These are phyloP conservation scores for Syritta pipiens DNA, from an alignment of 2,888 invertebrate species.

Conservation along the genomic window DNA sequence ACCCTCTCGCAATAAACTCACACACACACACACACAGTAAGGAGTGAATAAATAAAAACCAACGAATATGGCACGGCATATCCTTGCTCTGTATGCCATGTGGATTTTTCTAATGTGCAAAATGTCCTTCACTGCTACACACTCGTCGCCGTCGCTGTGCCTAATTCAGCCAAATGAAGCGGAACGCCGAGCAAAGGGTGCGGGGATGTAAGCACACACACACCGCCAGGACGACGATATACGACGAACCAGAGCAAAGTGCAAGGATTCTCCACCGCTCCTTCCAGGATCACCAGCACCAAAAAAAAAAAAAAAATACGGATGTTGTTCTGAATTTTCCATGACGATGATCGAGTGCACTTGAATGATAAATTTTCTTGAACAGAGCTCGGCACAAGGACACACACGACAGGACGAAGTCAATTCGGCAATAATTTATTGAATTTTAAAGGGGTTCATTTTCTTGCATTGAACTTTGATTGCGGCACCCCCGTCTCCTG, in stretches of 20 bases:
- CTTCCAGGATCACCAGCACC: conserved; percentile 23
- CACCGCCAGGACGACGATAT: background rate
- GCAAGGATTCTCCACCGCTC: conserved; percentile 53
- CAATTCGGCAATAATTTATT: conserved; percentile 66
- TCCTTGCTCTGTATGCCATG: conserved; percentile 39
- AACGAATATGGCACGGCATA: conserved; percentile 26
- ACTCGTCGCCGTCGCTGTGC: conserved; percentile 47
- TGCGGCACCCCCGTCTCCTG: conserved; percentile 20
- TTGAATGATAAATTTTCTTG: conserved; percentile 61
- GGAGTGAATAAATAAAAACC: conserved; percentile 58
- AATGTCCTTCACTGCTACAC: conserved; percentile 53
- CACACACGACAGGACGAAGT: conserved; percentile 26
- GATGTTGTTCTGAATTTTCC: conserved; percentile 57
- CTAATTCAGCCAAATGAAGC: conserved; percentile 68
- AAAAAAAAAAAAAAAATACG: conserved; percentile 7
- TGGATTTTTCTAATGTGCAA: conserved; percentile 66
- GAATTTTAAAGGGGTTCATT: conserved; percentile 66
- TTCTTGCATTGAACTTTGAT: conserved; percentile 63
- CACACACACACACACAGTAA: conserved; percentile 44
- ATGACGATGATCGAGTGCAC: conserved; percentile 65
- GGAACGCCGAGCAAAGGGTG: conserved; percentile 38
- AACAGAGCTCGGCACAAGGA: conserved; percentile 4
- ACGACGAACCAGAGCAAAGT: conserved; percentile 44
- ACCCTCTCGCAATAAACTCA: conserved; percentile 64
- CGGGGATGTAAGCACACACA: background rate